Base-by-base conservation (phyloP, 1,140 invertebrate genomes). In the Pachypsylla venusta region DNA sequence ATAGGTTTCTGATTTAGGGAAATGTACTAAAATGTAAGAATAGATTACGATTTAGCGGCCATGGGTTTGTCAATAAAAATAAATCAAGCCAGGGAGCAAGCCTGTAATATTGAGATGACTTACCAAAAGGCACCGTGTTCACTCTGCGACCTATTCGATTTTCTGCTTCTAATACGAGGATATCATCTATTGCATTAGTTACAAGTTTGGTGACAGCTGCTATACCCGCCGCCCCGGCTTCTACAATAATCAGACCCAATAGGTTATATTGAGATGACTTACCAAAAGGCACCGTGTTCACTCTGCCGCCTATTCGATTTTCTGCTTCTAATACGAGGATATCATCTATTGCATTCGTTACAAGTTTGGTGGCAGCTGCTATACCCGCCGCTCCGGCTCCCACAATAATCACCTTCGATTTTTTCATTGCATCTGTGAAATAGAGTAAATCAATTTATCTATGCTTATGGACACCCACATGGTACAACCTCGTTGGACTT, bases 111-210 rank as follows among this genome's bases (percentile, higher is more conserved):
- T 19, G 5, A 25, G 12, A 16, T 16, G 12, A 53, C 16, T 57
- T 63, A 65, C 64, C 62, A 59, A 64, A 62, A 0, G 1, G 20
- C 5, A 57, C 28, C 13, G 79, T 81, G 54, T 75, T 60, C 10
- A 87, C 74, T 53, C 84, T 74, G 2, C 82, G 85, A 5, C 85
- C 85, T 54, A 86, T 77, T 59, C 82, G 75, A 65, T 79, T 70
- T 59, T 79, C 77, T 1, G 82, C 85, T 71, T 91, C 87, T 24
- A 87, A 63, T 54, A 82, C 65, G 1, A 70, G 66, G 1, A 81
- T 64, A 67, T 81, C 72, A 3, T 62, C 63, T 48, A 79, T 72
- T 1, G 76, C 78, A 63, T 75, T 72, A 39, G 74, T 65, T 1
- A 78, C 53, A 0, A 81, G 67, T 27, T 70, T 70, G 0, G 73